Base-by-base conservation (phyloP, 2,113 vertebrate genomes). In the Psilopogon haemacephalus region DNA sequence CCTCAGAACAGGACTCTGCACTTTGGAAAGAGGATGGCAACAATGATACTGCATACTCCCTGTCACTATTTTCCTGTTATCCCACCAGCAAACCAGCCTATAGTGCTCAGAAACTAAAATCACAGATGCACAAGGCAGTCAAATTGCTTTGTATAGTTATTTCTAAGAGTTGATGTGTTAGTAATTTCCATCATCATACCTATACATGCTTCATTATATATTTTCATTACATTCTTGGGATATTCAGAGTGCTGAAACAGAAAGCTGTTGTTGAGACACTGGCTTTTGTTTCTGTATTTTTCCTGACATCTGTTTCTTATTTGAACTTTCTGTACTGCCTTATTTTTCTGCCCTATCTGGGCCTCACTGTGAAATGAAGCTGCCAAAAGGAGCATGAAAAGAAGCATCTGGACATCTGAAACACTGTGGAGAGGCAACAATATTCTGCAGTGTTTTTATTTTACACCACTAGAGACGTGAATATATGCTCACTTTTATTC, bases 241-340 rank as follows among this genome's bases (percentile, higher is more conserved):
- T 64, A 55, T 79, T 82, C 46, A 73, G 38, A 5, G 8, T 91
- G 59, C n/a, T 90, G 63, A 93, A 94, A 68, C 65, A 89, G 77
- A 72, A 40, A 69, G 32, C 21, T 85, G 8, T 65, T 75, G 27
- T 65, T 75, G 27, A 15, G 14, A 33, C n/a, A 63, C 2, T 81
- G 35, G 58, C 20, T 93, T n/a, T 74, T 84, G 17, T 70, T 94
- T 86, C 64, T 14, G 15, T 26, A 82, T 83, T 54, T 69, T 37
- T 79, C 38, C 23, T 30, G 75, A 59, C 88, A 93, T 91, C 86
- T 93, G 92, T 86, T 96, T 93, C 65, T 64, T 63, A 80, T 95
- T 86, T 93, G 63, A 93, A 48, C 60, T 77, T 89, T 75, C 71
- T 74, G 15, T 89, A 55, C 58, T 86, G 23, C 15, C 27, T 56